These are phyloP conservation scores for Psephotus haematonotus DNA, from an alignment of 2,113 vertebrate genomes.

Conservation along the genomic window DNA sequence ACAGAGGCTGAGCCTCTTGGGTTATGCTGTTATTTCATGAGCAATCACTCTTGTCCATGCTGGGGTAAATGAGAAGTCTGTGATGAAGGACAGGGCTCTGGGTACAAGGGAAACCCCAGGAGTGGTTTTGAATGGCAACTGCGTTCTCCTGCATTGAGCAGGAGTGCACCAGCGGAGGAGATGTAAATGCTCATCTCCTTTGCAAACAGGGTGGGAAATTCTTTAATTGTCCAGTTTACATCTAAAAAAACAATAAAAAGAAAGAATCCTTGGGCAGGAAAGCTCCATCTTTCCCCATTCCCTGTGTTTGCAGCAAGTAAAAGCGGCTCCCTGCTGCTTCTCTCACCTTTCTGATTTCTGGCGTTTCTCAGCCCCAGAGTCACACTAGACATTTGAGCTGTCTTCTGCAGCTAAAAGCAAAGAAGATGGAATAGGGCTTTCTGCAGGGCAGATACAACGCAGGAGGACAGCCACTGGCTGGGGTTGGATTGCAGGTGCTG, in stretches of 20 bases:
- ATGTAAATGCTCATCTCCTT: neutral
- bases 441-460: neutral
- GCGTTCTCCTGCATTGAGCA: neutral
- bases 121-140: neutral
- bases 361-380: neutral
- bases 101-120: neutral
- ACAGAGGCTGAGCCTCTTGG: neutral
- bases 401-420: neutral
- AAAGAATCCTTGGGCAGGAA: neutral
- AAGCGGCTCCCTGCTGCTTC: neutral
- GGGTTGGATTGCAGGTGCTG: neutral
- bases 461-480: neutral
- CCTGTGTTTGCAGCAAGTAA: neutral
- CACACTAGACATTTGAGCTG: neutral
- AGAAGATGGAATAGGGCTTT: neutral
- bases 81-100: neutral
- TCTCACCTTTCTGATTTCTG: neutral
- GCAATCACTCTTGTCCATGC: neutral
- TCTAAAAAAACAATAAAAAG: neutral
- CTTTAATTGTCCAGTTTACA: neutral
- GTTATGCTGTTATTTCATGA: neutral
- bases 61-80: neutral
- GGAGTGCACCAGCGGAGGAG: neutral
- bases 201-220: neutral
- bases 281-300: neutral